A percentile compares a stretch with the other conserved stretches of the same genome.
phyloP scores from a whole-genome alignment of 2,113 vertebrate species.

The Pao palembangensis region DNA sequence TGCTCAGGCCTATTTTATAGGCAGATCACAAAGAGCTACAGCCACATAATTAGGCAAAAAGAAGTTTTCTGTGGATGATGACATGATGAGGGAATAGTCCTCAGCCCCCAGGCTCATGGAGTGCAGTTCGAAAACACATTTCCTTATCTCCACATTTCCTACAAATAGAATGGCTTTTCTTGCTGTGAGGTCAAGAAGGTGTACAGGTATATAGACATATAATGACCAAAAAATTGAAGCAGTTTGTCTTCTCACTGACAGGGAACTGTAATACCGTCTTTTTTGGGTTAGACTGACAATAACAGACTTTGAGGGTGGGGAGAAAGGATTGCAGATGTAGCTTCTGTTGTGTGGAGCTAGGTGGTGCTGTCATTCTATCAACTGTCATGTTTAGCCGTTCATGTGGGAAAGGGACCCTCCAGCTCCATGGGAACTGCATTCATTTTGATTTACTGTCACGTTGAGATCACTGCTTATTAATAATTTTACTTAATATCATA shows the following conservation, averaged over 20 bases:
- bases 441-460: constrained; percentile 1
- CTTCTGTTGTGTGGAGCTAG: constrained; percentile 50
- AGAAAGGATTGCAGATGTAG: constrained; percentile 15
- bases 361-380: constrained; percentile 63
- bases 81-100: too few relatives aligned
- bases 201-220: neutral
- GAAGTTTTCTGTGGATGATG: too few relatives aligned
- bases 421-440: too few relatives aligned
- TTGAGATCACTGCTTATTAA: constrained; percentile 11
- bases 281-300: neutral
- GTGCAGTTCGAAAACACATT: neutral
- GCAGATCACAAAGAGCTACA: constrained; percentile 12
- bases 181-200: neutral
- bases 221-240: neutral
- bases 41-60: neutral
- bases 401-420: constrained; percentile 3
- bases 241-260: constrained; percentile 1
- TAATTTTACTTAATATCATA: neutral
- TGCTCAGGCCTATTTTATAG: constrained; percentile 19
- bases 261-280: neutral
- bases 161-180: neutral
- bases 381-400: constrained; percentile 19
- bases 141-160: neutral
- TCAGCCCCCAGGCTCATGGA: neutral
- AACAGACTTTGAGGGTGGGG: neutral